phyloP scores from a whole-genome alignment of 2,797 vertebrate genomes.

The Tapera naevia region DNA sequence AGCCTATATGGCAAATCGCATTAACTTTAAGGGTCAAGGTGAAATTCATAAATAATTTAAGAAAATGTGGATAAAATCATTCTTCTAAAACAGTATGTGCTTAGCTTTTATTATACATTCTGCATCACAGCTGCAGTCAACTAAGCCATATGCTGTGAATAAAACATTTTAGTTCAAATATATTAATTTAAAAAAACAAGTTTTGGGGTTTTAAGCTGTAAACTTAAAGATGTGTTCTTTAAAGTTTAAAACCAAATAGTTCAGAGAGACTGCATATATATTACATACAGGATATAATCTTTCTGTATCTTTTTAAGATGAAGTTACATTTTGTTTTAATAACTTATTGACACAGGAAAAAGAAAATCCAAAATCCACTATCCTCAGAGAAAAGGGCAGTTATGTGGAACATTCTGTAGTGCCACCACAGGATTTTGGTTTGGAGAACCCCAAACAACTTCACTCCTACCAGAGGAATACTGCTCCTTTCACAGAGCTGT shows the following conservation, averaged over 20 bases:
- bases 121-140: not conserved
- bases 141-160: not conserved
- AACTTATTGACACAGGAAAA: not conserved
- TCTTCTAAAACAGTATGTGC: not conserved
- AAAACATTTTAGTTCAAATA: not conserved
- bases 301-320: not conserved
- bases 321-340: not conserved
- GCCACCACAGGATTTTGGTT: not conserved
- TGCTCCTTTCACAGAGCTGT: not conserved
- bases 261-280: not conserved
- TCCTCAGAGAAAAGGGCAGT: not conserved
- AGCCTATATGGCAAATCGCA: not conserved
- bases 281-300: not conserved
- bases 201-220: fast-evolving
- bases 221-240: not conserved
- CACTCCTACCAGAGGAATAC: not conserved
- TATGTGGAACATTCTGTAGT: not conserved
- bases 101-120: not conserved
- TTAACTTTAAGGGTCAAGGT: not conserved
- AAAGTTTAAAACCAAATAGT: not conserved
- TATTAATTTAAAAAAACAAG: not conserved
- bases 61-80: not conserved
- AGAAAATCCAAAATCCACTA: not conserved
- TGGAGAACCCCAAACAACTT: not conserved
- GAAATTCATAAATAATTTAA: not conserved